Conservation (phyloP, 2,888 invertebrate species). For the Syritta pipiens region DNA sequence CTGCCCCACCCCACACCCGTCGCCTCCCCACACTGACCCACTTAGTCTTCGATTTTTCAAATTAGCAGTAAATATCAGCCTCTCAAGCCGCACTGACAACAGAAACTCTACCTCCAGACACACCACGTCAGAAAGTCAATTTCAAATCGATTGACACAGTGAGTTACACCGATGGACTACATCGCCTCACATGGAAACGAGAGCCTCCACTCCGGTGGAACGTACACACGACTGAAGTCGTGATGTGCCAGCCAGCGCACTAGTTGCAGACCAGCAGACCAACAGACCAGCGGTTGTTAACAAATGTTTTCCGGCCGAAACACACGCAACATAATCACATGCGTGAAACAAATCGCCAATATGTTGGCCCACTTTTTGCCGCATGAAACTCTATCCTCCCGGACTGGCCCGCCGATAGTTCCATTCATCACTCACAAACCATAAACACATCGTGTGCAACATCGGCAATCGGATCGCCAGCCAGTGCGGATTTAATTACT, state of each 20-base stretch:
- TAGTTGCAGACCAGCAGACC: conserved; percentile 39
- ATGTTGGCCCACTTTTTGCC: conserved; percentile 58
- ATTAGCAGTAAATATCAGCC: conserved; percentile 49
- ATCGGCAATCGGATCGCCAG: conserved; percentile 35
- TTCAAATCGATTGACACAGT: conserved; percentile 62
- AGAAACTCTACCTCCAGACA: conserved; percentile 57
- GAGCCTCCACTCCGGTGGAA: conserved; percentile 38
- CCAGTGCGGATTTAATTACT: conserved; percentile 57
- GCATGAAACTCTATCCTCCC: conserved; percentile 37
- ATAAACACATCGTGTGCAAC: conserved; percentile 47
- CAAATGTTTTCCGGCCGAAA: conserved; percentile 65
- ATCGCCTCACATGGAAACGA: conserved; percentile 20
- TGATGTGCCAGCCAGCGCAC: conserved; percentile 36
- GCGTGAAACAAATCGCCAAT: conserved; percentile 68
- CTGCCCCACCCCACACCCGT: no score
- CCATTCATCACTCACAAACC: conserved; percentile 63
- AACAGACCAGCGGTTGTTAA: conserved; percentile 50
- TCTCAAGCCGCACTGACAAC: conserved; percentile 40
- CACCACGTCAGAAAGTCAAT: conserved; percentile 61
- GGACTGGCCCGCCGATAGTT: background rate
- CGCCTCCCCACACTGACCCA: conserved; percentile 43
- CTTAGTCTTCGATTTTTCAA: conserved; percentile 45
- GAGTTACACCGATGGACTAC: conserved; percentile 60
- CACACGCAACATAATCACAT: conserved; percentile 68
- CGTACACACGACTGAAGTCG: conserved; percentile 11